Evolutionary conservation across 64 coral and sea anemone genomes (phyloP), one percentile per base, ranked within the genome.

Genomic region (Cladopsammia gracilis): DNA sequence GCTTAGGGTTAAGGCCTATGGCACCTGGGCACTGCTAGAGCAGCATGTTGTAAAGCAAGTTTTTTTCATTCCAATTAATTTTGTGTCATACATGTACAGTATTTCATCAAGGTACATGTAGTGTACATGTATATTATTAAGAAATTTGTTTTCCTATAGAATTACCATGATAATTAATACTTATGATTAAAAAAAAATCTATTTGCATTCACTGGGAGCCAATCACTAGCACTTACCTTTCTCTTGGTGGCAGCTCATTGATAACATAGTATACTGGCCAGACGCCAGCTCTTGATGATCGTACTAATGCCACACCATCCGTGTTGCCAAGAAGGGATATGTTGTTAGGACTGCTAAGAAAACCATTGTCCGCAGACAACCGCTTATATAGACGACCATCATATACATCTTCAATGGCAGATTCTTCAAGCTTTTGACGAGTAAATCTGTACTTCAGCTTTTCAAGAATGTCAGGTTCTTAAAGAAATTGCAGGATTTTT

Each of bases 191-290:
- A 15, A 4, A 62, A 11, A 62, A 11, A 3, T 62, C 60, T 11
- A 5, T 11, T 6, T 56, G n/a, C n/a, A n/a, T 56, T 56, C 53
- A 56, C 53, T 56, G 53, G 53, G 53, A 6, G 53, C 53, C 60
- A 15, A 11, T 62, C 7, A 62, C 3, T 11, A 62, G 11, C 53
- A 62, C 7, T 22, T 83, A 91, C 89, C 89, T 91, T 44, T 81
- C 68, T 73, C 13, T 73, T 84, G 89, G 89, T 14, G 89, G 78
- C 10, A 84, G 66, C 25, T 91, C 89, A 83, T 91, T 91, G 42
- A 91, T 91, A 18, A 75, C 50, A 20, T 83, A 81, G 34, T 91
- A 91, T 46, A 91, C 51, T 83, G 89, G 89, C 89, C 89, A 91
- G 25, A 91, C 78, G 24, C 75, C 78, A 61, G 50, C 44, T 9